phyloP scores from a whole-genome alignment of 2,888 invertebrate genomes.

The Coelinius sp. region DNA sequence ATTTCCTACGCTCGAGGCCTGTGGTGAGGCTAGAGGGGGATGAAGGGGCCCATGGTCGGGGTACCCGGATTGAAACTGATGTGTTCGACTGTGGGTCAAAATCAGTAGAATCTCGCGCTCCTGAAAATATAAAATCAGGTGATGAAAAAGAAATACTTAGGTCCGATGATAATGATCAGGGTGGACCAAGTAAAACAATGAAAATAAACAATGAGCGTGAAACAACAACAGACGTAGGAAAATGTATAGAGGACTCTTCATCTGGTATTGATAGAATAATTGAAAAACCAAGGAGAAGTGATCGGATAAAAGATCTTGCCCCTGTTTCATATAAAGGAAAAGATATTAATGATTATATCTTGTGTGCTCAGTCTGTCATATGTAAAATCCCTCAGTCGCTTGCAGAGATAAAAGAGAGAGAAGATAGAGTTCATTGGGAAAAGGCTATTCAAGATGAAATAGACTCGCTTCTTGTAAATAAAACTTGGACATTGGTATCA shows the following conservation, averaged over 20 bases:
- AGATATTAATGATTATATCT: slow-evolving; percentile 1
- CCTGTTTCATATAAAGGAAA: neutral
- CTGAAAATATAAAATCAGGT: slow-evolving; percentile 27
- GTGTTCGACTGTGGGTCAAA: neutral
- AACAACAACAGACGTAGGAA: slow-evolving; percentile 1
- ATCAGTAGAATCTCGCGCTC: neutral
- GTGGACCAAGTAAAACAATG: neutral
- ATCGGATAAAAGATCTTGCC: slow-evolving; percentile 6
- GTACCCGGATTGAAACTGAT: neutral
- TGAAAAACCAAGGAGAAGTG: slow-evolving; percentile 32
- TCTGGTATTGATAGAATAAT: too few relatives aligned
- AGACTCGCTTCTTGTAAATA: slow-evolving; percentile 31
- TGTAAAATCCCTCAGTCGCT: slow-evolving; percentile 9
- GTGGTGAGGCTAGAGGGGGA: too few relatives aligned
- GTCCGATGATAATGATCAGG: slow-evolving; percentile 2
- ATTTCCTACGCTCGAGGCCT: too few relatives aligned
- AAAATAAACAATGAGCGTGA: neutral
- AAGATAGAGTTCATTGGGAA: slow-evolving; percentile 38
- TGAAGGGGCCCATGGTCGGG: too few relatives aligned
- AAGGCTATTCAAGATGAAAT: slow-evolving; percentile 42
- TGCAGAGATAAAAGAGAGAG: slow-evolving; percentile 36
- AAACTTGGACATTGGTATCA: slow-evolving; percentile 30
- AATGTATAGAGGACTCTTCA: too few relatives aligned
- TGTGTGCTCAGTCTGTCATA: slow-evolving; percentile 9
- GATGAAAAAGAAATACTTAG: neutral